These are phyloP conservation scores for Coremacera marginata DNA, from an alignment of 2,888 invertebrate species.

Conservation along the genomic window DNA sequence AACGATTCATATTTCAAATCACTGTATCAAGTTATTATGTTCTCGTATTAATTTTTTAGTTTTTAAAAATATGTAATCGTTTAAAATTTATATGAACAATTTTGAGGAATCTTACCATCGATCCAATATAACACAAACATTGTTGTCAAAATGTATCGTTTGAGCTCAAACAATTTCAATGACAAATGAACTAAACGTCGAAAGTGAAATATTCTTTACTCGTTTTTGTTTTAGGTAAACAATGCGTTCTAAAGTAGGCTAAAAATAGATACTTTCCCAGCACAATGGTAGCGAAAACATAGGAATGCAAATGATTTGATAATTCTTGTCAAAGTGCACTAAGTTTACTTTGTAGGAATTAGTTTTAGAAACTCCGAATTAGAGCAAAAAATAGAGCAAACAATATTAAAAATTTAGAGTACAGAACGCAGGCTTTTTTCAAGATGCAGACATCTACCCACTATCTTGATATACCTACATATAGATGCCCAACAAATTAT, in stretches of 20 bases:
- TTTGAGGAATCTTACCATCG: neutral
- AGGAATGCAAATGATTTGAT: neutral
- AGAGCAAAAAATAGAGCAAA: too few relatives aligned
- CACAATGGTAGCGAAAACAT: neutral
- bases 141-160: neutral
- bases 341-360: neutral
- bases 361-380: too few relatives aligned
- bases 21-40: too few relatives aligned
- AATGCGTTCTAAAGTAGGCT: conserved; percentile 5
- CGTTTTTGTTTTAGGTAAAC: conserved; percentile 6
- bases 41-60: too few relatives aligned
- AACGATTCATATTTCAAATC: too few relatives aligned
- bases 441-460: neutral
- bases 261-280: conserved; percentile 23
- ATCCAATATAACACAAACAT: neutral
- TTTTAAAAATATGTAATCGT: neutral
- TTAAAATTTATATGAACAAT: neutral
- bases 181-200: conserved; percentile 1
- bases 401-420: neutral
- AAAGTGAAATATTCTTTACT: neutral
- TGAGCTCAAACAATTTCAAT: neutral
- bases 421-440: neutral
- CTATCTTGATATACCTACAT: neutral
- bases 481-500: too few relatives aligned
- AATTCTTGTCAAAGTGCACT: neutral